Evolutionary conservation across 2,888 invertebrate genomes (phyloP), one percentile per base, ranked within the genome.

Genomic region (Eueremaeus valkanovi): DNA sequence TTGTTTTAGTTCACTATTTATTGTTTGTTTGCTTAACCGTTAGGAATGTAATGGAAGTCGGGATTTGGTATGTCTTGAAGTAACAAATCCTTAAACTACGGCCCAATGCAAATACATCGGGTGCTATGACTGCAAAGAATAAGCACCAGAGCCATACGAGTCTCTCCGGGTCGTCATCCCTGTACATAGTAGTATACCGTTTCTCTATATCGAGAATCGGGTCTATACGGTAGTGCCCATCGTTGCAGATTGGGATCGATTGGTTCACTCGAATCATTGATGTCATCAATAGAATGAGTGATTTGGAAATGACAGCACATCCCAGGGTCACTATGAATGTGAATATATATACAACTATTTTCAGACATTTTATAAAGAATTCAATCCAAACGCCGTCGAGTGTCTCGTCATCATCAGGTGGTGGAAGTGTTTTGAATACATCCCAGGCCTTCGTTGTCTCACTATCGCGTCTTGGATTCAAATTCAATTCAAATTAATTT

Each of bases 261-360:
- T 90, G 90, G 83, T 91, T 90, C 76, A 86, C 85, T 82, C 88
- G 88, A 78, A 94, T 86, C 85, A 94, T 93, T 80, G 94, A 93
- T 75, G 93, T 92, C 93, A 95, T 95, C 84, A 95, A 92, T 79
- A 94, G 88, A 79, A 94, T 87, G 76, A 76, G 63, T 24, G 76
- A 75, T 76, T 78, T 79, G 40, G 78, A 77, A 49, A 78, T 72
- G 40, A 78, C 76, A 13, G 78, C 76, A 13, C 75, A 61, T 40
- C 73, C 72, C 18, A 79, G 70, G 11, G 78, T 78, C 1, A 77
- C 73, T 13, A 72, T 36, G 66, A 78, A 79, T 29, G 79, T 79
- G n/a, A 79, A 8, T 3, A 78, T 21, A 36, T 78, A 78, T 18
- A 77, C 77, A 42, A 78, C 51, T 21, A 79, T 51, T 74, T 79